These are phyloP conservation scores for Taenioides sp. DNA, from an alignment of 2,797 vertebrate genomes.

Conservation along the genomic window DNA sequence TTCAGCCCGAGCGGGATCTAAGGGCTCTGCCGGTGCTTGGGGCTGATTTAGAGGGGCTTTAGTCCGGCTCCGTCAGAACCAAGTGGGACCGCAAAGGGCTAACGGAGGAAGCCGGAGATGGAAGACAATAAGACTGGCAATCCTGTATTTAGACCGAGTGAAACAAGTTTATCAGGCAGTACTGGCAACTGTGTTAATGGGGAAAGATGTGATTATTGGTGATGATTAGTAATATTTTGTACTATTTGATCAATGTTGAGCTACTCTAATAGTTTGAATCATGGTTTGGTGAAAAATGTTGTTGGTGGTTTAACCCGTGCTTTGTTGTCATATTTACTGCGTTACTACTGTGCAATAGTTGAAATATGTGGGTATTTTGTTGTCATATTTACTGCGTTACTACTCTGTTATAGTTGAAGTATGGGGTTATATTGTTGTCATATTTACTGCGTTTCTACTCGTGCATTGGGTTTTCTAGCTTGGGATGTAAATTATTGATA, in stretches of 20 bases:
- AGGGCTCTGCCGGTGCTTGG: constrained; percentile 63
- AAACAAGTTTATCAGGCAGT: neutral
- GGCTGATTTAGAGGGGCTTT: constrained; percentile 74
- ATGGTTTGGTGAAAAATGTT: neutral
- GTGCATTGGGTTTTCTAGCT: too few relatives aligned
- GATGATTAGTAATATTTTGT: neutral
- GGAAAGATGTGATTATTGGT: neutral
- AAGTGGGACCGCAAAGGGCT: constrained; percentile 61
- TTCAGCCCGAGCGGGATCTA: constrained; percentile 75
- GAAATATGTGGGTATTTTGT: too few relatives aligned
- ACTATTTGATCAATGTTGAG: neutral
- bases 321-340: neutral
- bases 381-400: too few relatives aligned
- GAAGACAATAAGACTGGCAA: constrained; percentile 64
- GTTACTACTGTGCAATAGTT: neutral
- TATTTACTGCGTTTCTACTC: too few relatives aligned
- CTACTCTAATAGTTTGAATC: neutral
- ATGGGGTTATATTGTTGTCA: too few relatives aligned
- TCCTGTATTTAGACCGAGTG: constrained; percentile 50
- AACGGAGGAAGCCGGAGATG: constrained; percentile 67
- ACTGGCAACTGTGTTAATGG: neutral
- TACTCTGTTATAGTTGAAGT: too few relatives aligned
- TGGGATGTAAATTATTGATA: too few relatives aligned
- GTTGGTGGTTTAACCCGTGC: neutral
- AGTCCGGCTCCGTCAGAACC: constrained; percentile 69